These are phyloP conservation scores for Pasiphila rectangulata DNA, from an alignment of 2,888 invertebrate genomes.

Conservation along the genomic window DNA sequence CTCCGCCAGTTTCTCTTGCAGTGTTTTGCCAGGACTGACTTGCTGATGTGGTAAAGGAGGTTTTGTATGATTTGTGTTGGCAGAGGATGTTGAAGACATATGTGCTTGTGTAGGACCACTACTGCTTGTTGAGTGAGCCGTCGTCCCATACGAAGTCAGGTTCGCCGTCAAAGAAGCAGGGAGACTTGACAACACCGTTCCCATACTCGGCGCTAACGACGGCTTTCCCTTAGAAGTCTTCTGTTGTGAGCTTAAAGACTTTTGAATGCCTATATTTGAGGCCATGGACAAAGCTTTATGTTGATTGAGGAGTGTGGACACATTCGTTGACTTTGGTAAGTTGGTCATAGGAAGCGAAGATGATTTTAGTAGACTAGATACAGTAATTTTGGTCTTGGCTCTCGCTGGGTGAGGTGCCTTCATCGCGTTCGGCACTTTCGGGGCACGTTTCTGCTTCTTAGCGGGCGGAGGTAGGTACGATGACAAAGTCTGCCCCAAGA, in stretches of 20 bases:
- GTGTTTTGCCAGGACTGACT: conserved; percentile 82
- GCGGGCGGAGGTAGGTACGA: conserved; percentile 54
- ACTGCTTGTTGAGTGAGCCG: conserved; percentile 29
- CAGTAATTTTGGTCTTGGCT: conserved; percentile 6
- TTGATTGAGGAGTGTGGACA: conserved; percentile 5
- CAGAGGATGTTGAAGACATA: conserved; percentile 52
- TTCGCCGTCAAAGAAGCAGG: conserved; percentile 65
- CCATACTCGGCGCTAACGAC: conserved; percentile 60
- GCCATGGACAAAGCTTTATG: conserved; percentile 8
- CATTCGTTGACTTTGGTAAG: conserved; percentile 8
- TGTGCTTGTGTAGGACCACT: conserved; percentile 59
- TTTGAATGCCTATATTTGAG: conserved; percentile 16
- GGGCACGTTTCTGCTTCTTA: conserved; percentile 67
- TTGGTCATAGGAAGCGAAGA: conserved; percentile 28
- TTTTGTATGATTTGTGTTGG: conserved; percentile 57
- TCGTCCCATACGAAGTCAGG: conserved; percentile 44
- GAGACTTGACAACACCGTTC: conserved; percentile 59
- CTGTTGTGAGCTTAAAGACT: conserved; percentile 7
- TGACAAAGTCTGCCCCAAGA: conserved; percentile 57
- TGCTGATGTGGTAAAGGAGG: conserved; percentile 67
- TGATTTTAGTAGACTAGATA: conserved; percentile 34
- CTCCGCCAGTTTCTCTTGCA: conserved; percentile 85
- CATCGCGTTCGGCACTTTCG: conserved; percentile 42
- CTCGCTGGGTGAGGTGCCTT: conserved; percentile 14
- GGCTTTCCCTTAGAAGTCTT: conserved; percentile 14